Conservation (phyloP, 2,888 invertebrate species). For the Crocallis elinguaria region DNA sequence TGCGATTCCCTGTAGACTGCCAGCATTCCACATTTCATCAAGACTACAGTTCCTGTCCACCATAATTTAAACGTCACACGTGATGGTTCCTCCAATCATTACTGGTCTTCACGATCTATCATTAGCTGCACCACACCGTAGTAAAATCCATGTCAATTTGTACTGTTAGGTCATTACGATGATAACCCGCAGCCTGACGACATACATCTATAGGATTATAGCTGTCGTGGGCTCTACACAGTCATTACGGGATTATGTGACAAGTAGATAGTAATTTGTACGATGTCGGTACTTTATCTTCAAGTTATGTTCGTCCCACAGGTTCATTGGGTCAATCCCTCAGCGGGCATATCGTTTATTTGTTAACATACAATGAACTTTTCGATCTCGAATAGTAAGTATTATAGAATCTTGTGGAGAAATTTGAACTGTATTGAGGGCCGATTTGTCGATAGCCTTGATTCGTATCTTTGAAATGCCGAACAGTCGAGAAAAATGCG, state of each 20-base stretch:
- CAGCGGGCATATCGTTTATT: not conserved
- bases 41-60: conserved; percentile 4
- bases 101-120: conserved; percentile 25
- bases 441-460: conserved; percentile 6
- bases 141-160: conserved; percentile 42
- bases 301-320: not conserved
- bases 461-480: conserved; percentile 24
- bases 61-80: conserved; percentile 32
- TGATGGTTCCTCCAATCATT: conserved; percentile 29
- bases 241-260: conserved; percentile 29
- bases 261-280: conserved; percentile 18
- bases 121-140: conserved; percentile 24
- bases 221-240: conserved; percentile 26
- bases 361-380: not conserved
- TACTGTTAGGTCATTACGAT: conserved; percentile 45
- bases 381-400: not conserved
- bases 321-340: not conserved
- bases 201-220: conserved; percentile 38
- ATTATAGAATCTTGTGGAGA: not conserved
- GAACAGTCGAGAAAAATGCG: conserved; percentile 33
- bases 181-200: conserved; percentile 39
- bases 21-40: not conserved
- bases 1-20: no score
- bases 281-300: conserved; percentile 11
- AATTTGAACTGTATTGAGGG: conserved; percentile 1